Base-by-base conservation (phyloP, 2,888 invertebrate species). In the Mythimna loreyi region DNA sequence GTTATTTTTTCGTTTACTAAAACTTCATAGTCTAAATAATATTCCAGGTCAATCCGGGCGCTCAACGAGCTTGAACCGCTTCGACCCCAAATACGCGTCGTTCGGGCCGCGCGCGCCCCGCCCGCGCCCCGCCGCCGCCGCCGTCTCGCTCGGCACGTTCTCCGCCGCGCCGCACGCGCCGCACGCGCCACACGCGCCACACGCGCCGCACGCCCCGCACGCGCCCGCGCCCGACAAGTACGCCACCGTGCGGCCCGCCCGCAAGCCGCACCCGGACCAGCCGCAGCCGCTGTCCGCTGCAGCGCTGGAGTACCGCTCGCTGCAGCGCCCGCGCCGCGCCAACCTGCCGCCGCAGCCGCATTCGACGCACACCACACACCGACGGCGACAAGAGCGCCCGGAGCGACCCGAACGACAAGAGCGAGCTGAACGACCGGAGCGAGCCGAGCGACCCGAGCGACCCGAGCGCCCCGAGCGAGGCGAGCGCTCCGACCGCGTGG, bases 331-430 rank as follows among this genome's bases (percentile, higher is more conserved):
- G 57, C 86, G 94, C 8, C 94, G 87, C 65, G 93, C 93, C 52
- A 87, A 83, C 71, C 81, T 86, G 96, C 0, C 97, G 96, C 58
- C 86, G 93, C 16, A 94, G 45, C 69, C 58, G 30, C 77, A 69
- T 86, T 84, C 74, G 56, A 86, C 77, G 75, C 87, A 62, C 85
- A 80, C 72, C 79, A 89, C 86, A 97, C 97, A 72, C 97, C 97
- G 83, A 97, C 78, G 97, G 97, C 76, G 97, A 97, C 50, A 71
- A 25, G 81, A 94, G 93, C 77, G 97, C 96, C 68, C 97, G 97
- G 76, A 84, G 7, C 73, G 84, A 9, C 36, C 85, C 49, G 91
- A 92, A 8, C 68, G 78, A 4, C 55, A 60, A n/a, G 78, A 78
- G n/a, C 79, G 96, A 92, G 80, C 94, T 21, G 80, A 94, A 94